phyloP scores from a whole-genome alignment of 2,888 invertebrate species.

The Caenorhabditis sp. region DNA sequence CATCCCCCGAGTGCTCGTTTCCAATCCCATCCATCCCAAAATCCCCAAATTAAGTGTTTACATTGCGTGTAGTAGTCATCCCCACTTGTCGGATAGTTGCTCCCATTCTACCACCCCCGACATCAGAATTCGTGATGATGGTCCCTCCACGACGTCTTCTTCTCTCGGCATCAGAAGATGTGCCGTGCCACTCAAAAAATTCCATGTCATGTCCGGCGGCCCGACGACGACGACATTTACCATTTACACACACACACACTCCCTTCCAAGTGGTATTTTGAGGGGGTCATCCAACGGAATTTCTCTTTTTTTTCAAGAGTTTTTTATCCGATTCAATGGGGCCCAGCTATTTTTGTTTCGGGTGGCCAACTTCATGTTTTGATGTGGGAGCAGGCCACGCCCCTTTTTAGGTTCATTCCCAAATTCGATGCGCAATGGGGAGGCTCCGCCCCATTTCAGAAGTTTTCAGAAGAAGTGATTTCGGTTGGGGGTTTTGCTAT shows the following conservation, averaged over 20 bases:
- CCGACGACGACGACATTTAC: constrained; percentile 4
- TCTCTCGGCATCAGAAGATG: background rate
- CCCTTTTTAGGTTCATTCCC: no score
- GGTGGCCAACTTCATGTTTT: no score
- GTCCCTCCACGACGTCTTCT: background rate
- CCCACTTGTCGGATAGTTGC: background rate
- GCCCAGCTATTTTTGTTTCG: no score
- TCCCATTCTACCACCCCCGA: background rate
- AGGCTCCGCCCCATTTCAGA: no score
- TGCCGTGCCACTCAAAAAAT: background rate
- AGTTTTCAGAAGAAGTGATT: no score
- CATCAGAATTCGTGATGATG: constrained; percentile 5
- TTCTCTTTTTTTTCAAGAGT: background rate
- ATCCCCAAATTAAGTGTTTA: background rate
- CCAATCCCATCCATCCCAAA: background rate
- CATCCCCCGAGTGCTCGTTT: background rate
- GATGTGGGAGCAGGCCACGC: no score
- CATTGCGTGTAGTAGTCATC: constrained; percentile 11
- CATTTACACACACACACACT: background rate
- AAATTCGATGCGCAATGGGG: no score
- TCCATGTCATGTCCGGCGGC: constrained; percentile 7
- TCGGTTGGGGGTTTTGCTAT: no score
- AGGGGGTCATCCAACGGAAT: background rate
- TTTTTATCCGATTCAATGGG: no score
- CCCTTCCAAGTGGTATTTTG: background rate